Base-by-base conservation (phyloP, 2,888 invertebrate genomes). In the Mythimna loreyi region DNA sequence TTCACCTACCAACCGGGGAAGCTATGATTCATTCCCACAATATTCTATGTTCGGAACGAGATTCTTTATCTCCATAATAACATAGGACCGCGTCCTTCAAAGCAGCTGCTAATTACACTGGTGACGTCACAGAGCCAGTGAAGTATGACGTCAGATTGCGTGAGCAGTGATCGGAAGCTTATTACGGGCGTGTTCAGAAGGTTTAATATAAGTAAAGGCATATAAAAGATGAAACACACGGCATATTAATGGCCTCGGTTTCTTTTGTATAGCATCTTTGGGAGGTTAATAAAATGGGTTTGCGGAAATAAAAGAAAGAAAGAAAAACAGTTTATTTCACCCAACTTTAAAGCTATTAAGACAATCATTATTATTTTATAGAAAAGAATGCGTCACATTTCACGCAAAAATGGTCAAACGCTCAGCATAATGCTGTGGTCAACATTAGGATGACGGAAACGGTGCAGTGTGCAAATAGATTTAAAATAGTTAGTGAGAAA, bases 121-220 rank as follows among this genome's bases (percentile, higher is more conserved):
- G 30, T 78, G 73, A 76, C 84, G 77, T 83, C 82, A 85, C 61
- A 59, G 60, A 76, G 55, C 62, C 85, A 81, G 49, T 84, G 67
- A 62, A 61, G 69, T 72, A 73, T 85, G 78, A 79, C 80, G 85
- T 79, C 75, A 78, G 85, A 85, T 85, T 83, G 61, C 68, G 56
- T 68, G 63, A 33, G 60, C 66, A 73, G 60, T 66, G 67, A 83
- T 81, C 69, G 72, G 72, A 55, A 61, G 53, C 50, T 61, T 58
- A 47, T 23, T 43, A 64, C 9, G 25, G 55, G 28, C 52, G 23
- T 25, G 28, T 36, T 49, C 53, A 62, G 60, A 61, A 75, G 57
- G 60, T 64, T 57, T 53, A 11, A 9, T 56, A 28, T 23, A 5
- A 25, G 47, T 45, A 21, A 36, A 36, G 8, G 36, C 2, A 45